Evolutionary conservation across 1,140 invertebrate species (phyloP), one percentile per base, ranked within the genome.

Genomic region (Carposina sasakii): DNA sequence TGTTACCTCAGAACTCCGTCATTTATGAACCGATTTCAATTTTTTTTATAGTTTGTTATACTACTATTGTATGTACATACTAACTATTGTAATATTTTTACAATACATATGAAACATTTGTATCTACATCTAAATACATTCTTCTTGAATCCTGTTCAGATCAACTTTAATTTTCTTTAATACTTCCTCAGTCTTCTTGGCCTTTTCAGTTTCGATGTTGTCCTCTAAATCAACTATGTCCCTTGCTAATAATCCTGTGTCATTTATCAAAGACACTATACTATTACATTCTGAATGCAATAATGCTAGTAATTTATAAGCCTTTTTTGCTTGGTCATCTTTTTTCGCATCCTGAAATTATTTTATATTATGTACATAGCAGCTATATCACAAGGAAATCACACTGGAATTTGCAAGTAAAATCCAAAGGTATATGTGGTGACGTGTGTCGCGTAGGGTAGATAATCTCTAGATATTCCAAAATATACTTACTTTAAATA

Each of bases 141-240:
- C 93, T 70, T 92, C 90, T 81, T 92, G 92, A 81, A 97, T 93
- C 81, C 94, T 91, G 56, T 90, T 85, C 23, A 96, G 89, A 88
- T 98, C 96, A 15, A 88, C 87, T 26, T 91, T 91, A 48, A 97
- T 94, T 76, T 95, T 90, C 70, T 94, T 90, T 47, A 98, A 83
- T 81, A 95, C 96, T 23, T 89, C 90, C 52, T 89, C 87, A n/a
- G 93, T 90, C 81, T 94, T 94, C 72, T 95, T 95, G 16, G 89
- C 85, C 50, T 91, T 91, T 75, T 97, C 95, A 26, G 87, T 89
- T 70, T 96, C 94, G 68, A 96, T 94, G 87, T 96, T 95, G 67
- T 98, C 96, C 81, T 98, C 94, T 17, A 98, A 81, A 82, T 98
- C 96, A 34, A 96, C 86, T 36, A 93, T 93, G 71, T 97, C 94